These are phyloP conservation scores for Poeciliopsis turneri DNA, from an alignment of 2,797 vertebrate species.

Conservation along the genomic window DNA sequence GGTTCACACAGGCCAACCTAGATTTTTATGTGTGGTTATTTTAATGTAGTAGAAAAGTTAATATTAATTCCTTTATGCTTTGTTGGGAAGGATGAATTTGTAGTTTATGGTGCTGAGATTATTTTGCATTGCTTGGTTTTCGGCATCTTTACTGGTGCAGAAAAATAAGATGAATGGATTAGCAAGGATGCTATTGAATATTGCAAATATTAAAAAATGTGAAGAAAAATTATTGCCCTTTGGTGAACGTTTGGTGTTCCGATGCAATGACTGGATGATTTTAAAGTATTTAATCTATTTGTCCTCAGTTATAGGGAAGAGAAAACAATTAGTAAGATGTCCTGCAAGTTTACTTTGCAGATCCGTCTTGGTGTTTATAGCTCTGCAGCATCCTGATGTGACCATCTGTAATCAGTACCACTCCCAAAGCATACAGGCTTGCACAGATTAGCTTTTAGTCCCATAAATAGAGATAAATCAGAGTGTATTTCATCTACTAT, in stretches of 20 bases:
- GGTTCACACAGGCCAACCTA: constrained; percentile 21
- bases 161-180: constrained; percentile 38
- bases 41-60: constrained; percentile 36
- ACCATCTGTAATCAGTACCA: constrained; percentile 3
- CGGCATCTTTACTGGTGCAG: constrained; percentile 14
- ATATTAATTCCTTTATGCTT: constrained; percentile 4
- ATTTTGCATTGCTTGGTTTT: constrained; percentile 13
- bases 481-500: too few relatives aligned
- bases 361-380: neutral
- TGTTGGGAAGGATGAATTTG: neutral
- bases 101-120: neutral
- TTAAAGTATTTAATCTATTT: neutral
- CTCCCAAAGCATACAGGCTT: neutral
- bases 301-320: neutral
- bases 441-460: neutral
- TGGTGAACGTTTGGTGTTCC: neutral
- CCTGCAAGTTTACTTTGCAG: neutral
- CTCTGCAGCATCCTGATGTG: neutral
- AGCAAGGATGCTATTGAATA: constrained; percentile 20
- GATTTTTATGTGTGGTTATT: neutral
- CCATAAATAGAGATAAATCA: neutral
- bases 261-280: neutral
- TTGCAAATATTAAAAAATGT: neutral
- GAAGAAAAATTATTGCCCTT: neutral
- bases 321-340: neutral